Evolutionary conservation across 2,113 vertebrate species (phyloP).

Genomic region (Isurus oxyrinchus): DNA sequence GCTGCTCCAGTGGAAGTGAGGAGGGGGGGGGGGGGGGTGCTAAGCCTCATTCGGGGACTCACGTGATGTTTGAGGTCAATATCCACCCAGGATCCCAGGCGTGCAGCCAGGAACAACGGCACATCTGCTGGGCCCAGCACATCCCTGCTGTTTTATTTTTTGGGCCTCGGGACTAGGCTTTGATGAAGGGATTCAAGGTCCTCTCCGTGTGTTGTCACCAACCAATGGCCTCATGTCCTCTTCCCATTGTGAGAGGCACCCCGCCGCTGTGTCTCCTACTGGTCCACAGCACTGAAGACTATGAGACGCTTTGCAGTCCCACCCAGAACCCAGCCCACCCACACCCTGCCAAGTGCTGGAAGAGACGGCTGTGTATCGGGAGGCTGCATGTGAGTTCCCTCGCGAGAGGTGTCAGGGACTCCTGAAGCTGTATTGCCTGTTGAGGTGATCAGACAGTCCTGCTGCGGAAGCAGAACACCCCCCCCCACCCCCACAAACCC

Average conservation of each 20-base stretch:
- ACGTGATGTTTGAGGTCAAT: too few species aligned
- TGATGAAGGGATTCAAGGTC: too few species aligned
- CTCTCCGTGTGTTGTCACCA: not conserved
- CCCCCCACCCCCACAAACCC: too few species aligned
- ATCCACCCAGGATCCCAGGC: too few species aligned
- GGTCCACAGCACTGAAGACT: not conserved
- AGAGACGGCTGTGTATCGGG: not conserved
- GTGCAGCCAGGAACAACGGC: too few species aligned
- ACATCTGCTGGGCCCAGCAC: too few species aligned
- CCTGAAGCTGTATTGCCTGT: not conserved
- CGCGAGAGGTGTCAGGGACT: not conserved
- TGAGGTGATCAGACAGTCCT: not conserved
- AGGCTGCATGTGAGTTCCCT: not conserved
- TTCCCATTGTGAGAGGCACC: not conserved
- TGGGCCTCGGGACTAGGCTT: too few species aligned
- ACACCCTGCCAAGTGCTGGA: not conserved
- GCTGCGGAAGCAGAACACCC: too few species aligned
- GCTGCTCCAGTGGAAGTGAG: not conserved
- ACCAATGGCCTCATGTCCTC: not conserved
- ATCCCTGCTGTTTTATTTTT: too few species aligned
- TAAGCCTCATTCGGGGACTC: not conserved
- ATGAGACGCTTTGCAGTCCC: not conserved
- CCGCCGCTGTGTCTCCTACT: not conserved
- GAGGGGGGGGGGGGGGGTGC: too few species aligned
- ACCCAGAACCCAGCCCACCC: too few species aligned